phyloP scores from a whole-genome alignment of 2,888 invertebrate species.

The Drosophila borborema region DNA sequence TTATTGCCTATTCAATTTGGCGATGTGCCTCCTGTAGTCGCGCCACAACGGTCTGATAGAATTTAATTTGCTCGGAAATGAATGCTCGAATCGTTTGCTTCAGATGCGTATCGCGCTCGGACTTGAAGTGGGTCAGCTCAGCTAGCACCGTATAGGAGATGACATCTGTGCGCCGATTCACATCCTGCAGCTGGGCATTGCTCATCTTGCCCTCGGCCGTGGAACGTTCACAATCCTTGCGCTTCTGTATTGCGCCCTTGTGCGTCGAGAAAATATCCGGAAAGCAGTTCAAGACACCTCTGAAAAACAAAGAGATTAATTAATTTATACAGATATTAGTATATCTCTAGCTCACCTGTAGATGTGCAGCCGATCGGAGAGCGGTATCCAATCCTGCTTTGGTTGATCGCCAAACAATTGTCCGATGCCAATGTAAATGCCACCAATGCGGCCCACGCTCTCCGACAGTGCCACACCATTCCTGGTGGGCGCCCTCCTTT shows the following conservation, averaged over 20 bases:
- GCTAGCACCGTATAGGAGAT: conserved; percentile 97
- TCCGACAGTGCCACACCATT: conserved; percentile 90
- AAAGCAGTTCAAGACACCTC: conserved; percentile 95
- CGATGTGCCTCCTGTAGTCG: conserved; percentile 88
- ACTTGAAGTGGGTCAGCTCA: conserved; percentile 97
- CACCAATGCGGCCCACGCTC: conserved; percentile 94
- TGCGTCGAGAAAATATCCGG: conserved; percentile 96
- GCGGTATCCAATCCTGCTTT: conserved; percentile 94
- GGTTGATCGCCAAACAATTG: conserved; percentile 96
- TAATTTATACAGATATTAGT: background rate
- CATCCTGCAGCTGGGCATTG: conserved; percentile 91
- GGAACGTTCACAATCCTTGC: conserved; percentile 94
- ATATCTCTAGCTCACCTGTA: conserved; percentile 87
- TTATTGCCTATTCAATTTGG: conserved; percentile 83
- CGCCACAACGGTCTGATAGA: conserved; percentile 94
- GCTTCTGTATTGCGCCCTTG: conserved; percentile 95
- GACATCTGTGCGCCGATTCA: conserved; percentile 93
- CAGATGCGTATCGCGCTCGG: conserved; percentile 93
- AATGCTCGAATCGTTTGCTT: conserved; percentile 94
- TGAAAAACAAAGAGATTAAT: conserved; percentile 26
- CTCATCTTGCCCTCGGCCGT: conserved; percentile 93
- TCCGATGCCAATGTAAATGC: conserved; percentile 95
- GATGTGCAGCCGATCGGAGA: conserved; percentile 95
- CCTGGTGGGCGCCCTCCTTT: conserved; percentile 87
- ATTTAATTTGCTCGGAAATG: conserved; percentile 94